Evolutionary conservation across 2,797 vertebrate genomes (phyloP).

Genomic region (Coluber constrictor): DNA sequence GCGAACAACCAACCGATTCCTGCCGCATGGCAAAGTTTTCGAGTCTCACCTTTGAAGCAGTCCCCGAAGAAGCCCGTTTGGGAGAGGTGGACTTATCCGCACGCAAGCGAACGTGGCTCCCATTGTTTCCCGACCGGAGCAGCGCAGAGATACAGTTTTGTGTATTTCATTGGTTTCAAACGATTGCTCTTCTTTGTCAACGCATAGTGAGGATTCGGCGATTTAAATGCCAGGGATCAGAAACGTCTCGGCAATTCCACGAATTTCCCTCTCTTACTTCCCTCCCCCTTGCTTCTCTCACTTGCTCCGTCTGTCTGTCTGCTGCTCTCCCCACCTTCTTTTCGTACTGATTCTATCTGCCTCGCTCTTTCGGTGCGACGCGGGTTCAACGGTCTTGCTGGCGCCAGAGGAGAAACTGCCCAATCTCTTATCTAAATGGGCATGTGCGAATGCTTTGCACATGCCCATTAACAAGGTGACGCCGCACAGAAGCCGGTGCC

Average conservation of each 20-base stretch:
- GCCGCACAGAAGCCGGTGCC: slow-evolving; percentile 1
- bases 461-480: slow-evolving; percentile 49
- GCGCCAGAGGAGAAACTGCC: neutral
- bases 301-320: neutral
- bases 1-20: neutral
- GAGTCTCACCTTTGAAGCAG: slow-evolving; percentile 14
- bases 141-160: slow-evolving; percentile 71
- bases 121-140: slow-evolving; percentile 24
- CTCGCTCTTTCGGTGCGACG: neutral
- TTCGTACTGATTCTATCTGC: neutral
- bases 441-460: slow-evolving; percentile 56
- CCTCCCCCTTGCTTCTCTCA: neutral
- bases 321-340: neutral
- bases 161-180: slow-evolving; percentile 64
- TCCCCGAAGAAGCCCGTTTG: slow-evolving; percentile 10
- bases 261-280: neutral
- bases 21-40: slow-evolving; percentile 38
- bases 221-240: neutral
- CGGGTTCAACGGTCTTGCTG: slow-evolving; percentile 14
- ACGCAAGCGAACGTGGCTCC: slow-evolving; percentile 15
- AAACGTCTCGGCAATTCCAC: slow-evolving; percentile 24
- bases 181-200: slow-evolving; percentile 32
- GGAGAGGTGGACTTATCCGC: slow-evolving; percentile 18
- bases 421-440: slow-evolving; percentile 42
- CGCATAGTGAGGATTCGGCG: slow-evolving; percentile 14